phyloP scores from a whole-genome alignment of 2,888 invertebrate species.

The Brenthis ino region DNA sequence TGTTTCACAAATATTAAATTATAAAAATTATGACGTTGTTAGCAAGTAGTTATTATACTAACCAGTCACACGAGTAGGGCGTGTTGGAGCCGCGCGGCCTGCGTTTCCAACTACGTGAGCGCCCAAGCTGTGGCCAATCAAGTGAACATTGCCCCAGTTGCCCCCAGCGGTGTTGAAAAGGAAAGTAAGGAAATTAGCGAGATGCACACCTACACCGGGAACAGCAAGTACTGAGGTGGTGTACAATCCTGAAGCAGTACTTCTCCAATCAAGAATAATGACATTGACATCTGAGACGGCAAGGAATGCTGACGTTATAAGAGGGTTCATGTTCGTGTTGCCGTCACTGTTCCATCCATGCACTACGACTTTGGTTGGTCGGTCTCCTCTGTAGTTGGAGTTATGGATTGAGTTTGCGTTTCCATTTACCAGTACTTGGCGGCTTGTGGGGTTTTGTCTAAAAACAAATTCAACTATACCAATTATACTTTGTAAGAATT shows the following conservation, averaged over 20 bases:
- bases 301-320: constrained; percentile 52
- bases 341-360: constrained; percentile 53
- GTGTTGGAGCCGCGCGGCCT: constrained; percentile 53
- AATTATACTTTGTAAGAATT: no score
- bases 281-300: constrained; percentile 52
- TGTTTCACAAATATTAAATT: no score
- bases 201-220: constrained; percentile 54
- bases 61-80: constrained; percentile 61
- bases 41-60: constrained; percentile 15
- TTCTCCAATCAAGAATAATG: constrained; percentile 64
- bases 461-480: constrained; percentile 13
- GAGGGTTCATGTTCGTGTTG: constrained; percentile 44
- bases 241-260: constrained; percentile 51
- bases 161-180: constrained; percentile 58
- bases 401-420: constrained; percentile 49
- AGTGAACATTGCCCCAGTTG: constrained; percentile 61
- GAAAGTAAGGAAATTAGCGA: constrained; percentile 63
- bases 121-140: constrained; percentile 62
- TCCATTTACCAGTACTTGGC: constrained; percentile 48
- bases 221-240: constrained; percentile 51
- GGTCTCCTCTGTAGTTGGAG: constrained; percentile 50
- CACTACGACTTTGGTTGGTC: constrained; percentile 43
- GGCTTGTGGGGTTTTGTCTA: constrained; percentile 50
- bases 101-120: constrained; percentile 65
- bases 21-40: no score